Evolutionary conservation across 2,113 vertebrate species (phyloP).

Genomic region (Sterrhoptilus dennistouni): DNA sequence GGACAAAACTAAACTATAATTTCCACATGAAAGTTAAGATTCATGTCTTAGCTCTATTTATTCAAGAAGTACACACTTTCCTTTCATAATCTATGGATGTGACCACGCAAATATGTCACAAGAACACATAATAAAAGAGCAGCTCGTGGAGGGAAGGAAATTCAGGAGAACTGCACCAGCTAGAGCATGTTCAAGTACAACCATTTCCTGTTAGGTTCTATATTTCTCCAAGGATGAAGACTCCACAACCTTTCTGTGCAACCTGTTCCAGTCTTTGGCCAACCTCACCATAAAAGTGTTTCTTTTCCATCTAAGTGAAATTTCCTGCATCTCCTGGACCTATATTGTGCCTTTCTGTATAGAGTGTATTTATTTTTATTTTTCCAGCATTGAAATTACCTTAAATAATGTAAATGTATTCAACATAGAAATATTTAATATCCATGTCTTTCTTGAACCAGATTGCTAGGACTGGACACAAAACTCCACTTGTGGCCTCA

Average conservation of each 20-base stretch:
- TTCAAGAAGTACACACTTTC: not conserved
- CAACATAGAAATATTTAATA: not conserved
- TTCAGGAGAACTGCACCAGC: not conserved
- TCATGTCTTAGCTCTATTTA: not conserved
- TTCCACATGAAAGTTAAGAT: not conserved
- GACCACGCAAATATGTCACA: not conserved
- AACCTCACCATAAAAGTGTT: not conserved
- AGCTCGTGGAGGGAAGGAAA: not conserved
- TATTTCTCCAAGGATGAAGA: not conserved
- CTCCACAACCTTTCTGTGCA: not conserved
- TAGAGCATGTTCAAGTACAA: not conserved
- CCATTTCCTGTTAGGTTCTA: not conserved
- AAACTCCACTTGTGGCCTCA: not conserved
- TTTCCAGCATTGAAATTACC: not conserved
- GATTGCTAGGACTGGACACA: not conserved
- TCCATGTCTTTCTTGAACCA: not conserved
- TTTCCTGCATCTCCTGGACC: not conserved
- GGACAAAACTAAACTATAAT: not conserved
- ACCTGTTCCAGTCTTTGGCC: not conserved
- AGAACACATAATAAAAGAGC: not conserved
- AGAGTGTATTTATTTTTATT: not conserved
- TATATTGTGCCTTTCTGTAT: not conserved
- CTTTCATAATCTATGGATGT: not conserved
- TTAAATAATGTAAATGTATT: not conserved
- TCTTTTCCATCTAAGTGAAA: not conserved